phyloP scores from a whole-genome alignment of 2,888 invertebrate species.

The Polyommatus icarus region DNA sequence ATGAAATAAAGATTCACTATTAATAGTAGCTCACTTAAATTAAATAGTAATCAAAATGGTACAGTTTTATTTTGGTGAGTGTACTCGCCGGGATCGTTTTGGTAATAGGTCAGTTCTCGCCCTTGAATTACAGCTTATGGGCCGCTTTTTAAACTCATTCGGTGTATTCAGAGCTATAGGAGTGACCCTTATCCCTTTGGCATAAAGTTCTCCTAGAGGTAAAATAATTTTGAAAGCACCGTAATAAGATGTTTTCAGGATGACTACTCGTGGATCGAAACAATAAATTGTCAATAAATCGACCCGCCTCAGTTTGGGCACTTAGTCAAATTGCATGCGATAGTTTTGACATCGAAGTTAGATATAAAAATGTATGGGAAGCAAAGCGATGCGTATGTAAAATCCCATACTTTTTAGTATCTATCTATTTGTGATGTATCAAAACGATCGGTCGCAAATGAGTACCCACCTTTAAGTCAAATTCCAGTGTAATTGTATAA shows the following conservation, averaged over 20 bases:
- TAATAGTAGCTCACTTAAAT: background rate
- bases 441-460: background rate
- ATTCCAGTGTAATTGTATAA: background rate
- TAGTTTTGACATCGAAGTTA: too few species aligned
- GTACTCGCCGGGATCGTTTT: background rate
- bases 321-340: too few species aligned
- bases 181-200: background rate
- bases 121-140: conserved; percentile 7
- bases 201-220: too few species aligned
- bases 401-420: too few species aligned
- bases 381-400: too few species aligned
- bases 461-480: background rate
- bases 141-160: background rate
- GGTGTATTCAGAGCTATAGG: background rate
- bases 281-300: background rate
- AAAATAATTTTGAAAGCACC: background rate
- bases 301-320: background rate
- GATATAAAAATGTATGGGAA: too few species aligned
- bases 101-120: conserved; percentile 25
- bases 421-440: background rate
- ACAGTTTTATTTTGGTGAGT: background rate
- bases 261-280: background rate
- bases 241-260: background rate
- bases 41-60: background rate
- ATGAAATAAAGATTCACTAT: background rate